Evolutionary conservation across 2,113 vertebrate genomes (phyloP), one percentile per base, ranked within the genome.

Genomic region (Theristicus caerulescens): DNA sequence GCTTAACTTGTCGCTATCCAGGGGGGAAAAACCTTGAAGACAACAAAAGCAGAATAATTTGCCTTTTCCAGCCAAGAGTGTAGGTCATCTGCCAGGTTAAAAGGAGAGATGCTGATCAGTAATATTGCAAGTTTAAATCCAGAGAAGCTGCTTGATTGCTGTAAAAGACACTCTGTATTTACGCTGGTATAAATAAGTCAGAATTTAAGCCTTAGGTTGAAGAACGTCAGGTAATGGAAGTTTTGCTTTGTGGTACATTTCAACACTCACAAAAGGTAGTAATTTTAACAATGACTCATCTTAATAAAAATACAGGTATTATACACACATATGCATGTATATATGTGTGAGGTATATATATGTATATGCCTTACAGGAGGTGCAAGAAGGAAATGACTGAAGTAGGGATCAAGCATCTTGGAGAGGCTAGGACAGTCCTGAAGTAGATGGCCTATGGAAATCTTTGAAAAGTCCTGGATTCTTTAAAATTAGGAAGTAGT

Each of bases 1-100:
- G 59, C 40, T 95, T 93, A 90, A 88, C 86, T 72, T 91, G 51
- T 77, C 94, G 40, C 72, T 96, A 34, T 70, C 62, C 40, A 80
- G 57, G 51, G 55, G n/a, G 46, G 59, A 21, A 40, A 79, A 90
- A 80, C 16, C 70, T 67, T 80, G 34, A 46, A 36, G 61, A 34
- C 59, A 89, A 31, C 55, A 94, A 71, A 71, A 87, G 9, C 21
- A 64, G 38, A 78, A 57, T 91, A 86, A 78, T 90, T 91, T 88
- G 34, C 34, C 15, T 91, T 91, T 84, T 92, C 38, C 15, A 72
- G 13, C 10, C 31, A 79, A n/a, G 34, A 22, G 14, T 57, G 47
- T 83, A 90, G 59, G 54, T 55, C n/a, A 32, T 38, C 29, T 7
- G 13, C 10, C 2, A 22, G 31, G 7, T 40, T 86, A 47, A 49